Evolutionary conservation across 2,888 invertebrate genomes (phyloP), one percentile per base, ranked within the genome.

Genomic region (Thymelicus sylvestris): DNA sequence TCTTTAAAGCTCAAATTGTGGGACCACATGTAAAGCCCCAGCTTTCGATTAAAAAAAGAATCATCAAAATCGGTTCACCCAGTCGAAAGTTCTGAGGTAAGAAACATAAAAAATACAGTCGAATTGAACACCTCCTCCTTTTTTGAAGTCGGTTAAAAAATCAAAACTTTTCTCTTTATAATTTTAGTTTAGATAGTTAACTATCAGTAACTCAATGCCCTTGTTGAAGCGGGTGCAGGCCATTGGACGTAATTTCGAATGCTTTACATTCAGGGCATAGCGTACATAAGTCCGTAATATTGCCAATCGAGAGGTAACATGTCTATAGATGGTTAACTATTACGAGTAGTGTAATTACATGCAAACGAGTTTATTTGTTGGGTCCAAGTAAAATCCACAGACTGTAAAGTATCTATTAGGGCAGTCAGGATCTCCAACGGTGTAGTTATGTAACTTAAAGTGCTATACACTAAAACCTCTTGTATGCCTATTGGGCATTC

Each of bases 361-460:
- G 71, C 66, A 71, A 71, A 71, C 71, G 71, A 71, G 66, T 66
- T 66, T 71, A 57, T 71, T 71, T 71, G 62, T 71, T 66, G 48
- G 55, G 47, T 66, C 66, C 62, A 66, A 66, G 66, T 66, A 13
- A 66, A 62, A 66, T 19, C 50, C 65, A 41, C 13, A 44, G 55
- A 71, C 62, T 71, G 47, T 62, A 71, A 71, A 66, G 66, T 71
- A 31, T 71, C 19, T 60, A 66, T 71, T 71, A 71, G 70, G 4
- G 10, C 12, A 55, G 2, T 5, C 7, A 19, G 12, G 1, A 55
- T 24, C 19, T 55, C 52, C 19, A 52, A 10, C n/a, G 7, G 15
- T 50, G 6, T 6, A 3, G 47, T 47, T 2, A 47, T 47, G 13
- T 10, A 13, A 47, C 5, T 31, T 31, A 5, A 31, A 31, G 31